phyloP scores from a whole-genome alignment of 1,140 invertebrate species.

The Thaumetopoea pityocampa region DNA sequence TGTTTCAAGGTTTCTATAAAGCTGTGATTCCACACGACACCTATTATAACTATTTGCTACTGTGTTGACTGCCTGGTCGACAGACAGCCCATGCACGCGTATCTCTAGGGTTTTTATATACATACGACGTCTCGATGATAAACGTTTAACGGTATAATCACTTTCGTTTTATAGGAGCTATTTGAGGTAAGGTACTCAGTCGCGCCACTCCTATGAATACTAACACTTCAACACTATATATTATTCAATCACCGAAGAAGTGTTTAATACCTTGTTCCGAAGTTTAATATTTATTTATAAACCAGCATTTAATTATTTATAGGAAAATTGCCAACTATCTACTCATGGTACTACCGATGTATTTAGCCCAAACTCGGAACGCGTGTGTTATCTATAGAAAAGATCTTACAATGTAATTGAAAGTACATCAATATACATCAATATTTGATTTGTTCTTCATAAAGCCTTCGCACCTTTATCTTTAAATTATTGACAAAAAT shows the following conservation, averaged over 20 bases:
- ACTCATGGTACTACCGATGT: too few relatives aligned
- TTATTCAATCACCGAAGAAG: conserved; percentile 5
- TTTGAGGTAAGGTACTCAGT: conserved; percentile 45
- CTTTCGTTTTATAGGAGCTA: conserved; percentile 49
- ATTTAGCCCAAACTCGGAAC: too few relatives aligned
- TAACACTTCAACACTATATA: conserved; percentile 35
- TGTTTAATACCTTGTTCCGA: conserved; percentile 1
- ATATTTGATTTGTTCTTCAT: too few relatives aligned
- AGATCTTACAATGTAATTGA: too few relatives aligned
- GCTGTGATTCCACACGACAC: conserved; percentile 55
- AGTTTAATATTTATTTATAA: too few relatives aligned
- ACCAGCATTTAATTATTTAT: too few relatives aligned
- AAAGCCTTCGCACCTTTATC: too few relatives aligned
- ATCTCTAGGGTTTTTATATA: conserved; percentile 36
- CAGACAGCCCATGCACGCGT: conserved; percentile 44
- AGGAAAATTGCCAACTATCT: too few relatives aligned
- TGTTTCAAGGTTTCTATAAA: conserved; percentile 54
- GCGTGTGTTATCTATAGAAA: too few relatives aligned
- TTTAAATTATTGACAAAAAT: too few relatives aligned
- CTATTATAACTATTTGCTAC: conserved; percentile 62
- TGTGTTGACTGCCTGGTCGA: conserved; percentile 46
- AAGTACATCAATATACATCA: too few relatives aligned
- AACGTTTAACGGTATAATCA: conserved; percentile 54
- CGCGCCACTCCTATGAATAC: conserved; percentile 38
- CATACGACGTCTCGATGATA: conserved; percentile 41